Base-by-base conservation (phyloP, 2,113 vertebrate genomes). In the Dasypus novemcinctus region DNA sequence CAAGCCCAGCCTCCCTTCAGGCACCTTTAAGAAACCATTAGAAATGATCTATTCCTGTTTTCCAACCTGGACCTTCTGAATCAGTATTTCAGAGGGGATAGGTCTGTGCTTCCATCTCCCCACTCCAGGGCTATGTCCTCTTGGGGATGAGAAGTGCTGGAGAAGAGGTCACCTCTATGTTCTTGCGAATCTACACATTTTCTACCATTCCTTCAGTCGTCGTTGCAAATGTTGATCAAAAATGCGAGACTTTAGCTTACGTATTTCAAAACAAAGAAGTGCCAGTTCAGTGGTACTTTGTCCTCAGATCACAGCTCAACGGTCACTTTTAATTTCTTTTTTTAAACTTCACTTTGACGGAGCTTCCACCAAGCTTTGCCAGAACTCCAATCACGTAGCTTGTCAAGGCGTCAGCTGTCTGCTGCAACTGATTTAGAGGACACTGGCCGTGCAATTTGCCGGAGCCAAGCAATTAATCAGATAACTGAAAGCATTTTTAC, bases 391-490 rank as follows among this genome's bases (percentile, higher is more conserved):
- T 52, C 46, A 1, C 36, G 29, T 25, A 4, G 36, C 49, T 11
- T 46, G 57, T 72, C 46, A 74, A 33, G n/a, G 31, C 0, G 1
- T 59, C 71, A 74, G 33, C 6, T 12, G 36, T 29, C 36, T 36
- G n/a, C 31, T 63, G 36, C 27, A 29, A 17, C 1, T 11, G 41
- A 71, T 78, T 76, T 41, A 61, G 38, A 8, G 5, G 12, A 36
- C 0, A 5, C 38, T 1, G 18, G 41, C 43, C 29, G 0, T 71
- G 36, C 1, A 29, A 8, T n/a, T n/a, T 5, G 17, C 25, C 43
- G 43, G 33, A 46, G 18, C 33, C n/a, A 63, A 25, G 9, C 79
- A 52, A 64, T 78, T 64, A 57, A 43, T 64, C 85, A 84, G 52
- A n/a, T 27, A 43, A 27, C 27, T 29, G 23, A 85, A 83, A 54